Evolutionary conservation across 1,140 invertebrate species (phyloP).

Genomic region (Plodia interpunctella): DNA sequence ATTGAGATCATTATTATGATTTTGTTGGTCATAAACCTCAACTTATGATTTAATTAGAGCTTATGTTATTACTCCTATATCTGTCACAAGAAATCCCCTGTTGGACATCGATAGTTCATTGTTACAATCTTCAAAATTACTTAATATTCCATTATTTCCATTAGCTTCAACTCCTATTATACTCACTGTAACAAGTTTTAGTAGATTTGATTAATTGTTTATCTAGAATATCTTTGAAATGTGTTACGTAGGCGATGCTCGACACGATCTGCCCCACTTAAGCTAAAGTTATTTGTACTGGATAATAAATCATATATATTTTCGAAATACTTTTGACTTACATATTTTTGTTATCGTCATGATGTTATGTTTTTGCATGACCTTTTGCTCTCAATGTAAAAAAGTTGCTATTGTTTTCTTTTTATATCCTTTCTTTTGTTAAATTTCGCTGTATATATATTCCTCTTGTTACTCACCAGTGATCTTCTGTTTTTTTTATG

Average conservation of each 20-base stretch:
- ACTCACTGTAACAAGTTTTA: neutral
- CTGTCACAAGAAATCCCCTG: neutral
- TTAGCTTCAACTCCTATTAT: neutral
- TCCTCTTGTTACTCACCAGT: too few relatives aligned
- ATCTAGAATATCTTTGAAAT: neutral
- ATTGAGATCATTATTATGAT: neutral
- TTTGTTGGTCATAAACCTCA: too few relatives aligned
- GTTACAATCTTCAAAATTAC: neutral
- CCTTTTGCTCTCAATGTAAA: neutral
- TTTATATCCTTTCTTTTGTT: neutral
- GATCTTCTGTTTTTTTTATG: too few relatives aligned
- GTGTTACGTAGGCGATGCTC: neutral
- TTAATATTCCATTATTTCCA: neutral
- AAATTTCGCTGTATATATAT: too few relatives aligned
- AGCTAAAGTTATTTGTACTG: neutral
- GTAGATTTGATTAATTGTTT: neutral
- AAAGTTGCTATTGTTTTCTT: neutral
- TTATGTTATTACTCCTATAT: neutral
- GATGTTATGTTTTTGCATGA: neutral
- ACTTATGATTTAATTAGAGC: too few relatives aligned
- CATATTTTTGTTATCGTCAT: neutral
- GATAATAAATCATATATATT: neutral
- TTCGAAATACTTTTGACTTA: neutral
- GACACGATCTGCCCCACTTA: neutral
- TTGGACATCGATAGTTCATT: neutral